Percentiles rank a stretch among this genome's conserved stretches.
Conservation (phyloP, 2,888 invertebrate genomes). For the Mylabris sibirica region DNA sequence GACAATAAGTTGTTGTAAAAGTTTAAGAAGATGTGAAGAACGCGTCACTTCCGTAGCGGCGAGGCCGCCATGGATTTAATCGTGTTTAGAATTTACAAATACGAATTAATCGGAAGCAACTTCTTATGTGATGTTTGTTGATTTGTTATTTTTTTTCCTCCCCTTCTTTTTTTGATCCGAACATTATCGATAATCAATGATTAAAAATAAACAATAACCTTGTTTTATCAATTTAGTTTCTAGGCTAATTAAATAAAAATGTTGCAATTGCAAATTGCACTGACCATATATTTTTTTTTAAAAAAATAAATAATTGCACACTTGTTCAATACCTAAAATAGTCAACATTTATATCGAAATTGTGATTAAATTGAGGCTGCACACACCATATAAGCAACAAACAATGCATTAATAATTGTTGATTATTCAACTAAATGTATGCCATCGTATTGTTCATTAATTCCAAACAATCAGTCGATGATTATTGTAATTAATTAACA, state of each 20-base stretch:
- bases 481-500: background rate
- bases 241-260: background rate
- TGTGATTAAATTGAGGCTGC: constrained; percentile 8
- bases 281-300: background rate
- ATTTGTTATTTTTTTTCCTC: background rate
- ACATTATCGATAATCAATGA: too few relatives aligned
- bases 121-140: constrained; percentile 37
- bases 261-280: background rate
- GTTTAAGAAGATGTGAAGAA: constrained; percentile 43
- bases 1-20: constrained; percentile 33
- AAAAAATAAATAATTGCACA: background rate
- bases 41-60: constrained; percentile 55
- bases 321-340: background rate
- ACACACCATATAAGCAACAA: background rate
- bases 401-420: constrained; percentile 3
- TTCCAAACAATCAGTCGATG: background rate
- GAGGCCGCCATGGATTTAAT: constrained; percentile 47
- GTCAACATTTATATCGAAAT: background rate
- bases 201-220: too few relatives aligned
- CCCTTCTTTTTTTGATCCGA: background rate
- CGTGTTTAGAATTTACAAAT: constrained; percentile 36
- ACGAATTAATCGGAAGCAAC: constrained; percentile 42
- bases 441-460: background rate
- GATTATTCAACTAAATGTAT: background rate
- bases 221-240: too few relatives aligned